A percentile compares a stretch with the other conserved stretches of the same genome.
phyloP scores from a whole-genome alignment of 2,888 invertebrate genomes.

The Patella pellucida region DNA sequence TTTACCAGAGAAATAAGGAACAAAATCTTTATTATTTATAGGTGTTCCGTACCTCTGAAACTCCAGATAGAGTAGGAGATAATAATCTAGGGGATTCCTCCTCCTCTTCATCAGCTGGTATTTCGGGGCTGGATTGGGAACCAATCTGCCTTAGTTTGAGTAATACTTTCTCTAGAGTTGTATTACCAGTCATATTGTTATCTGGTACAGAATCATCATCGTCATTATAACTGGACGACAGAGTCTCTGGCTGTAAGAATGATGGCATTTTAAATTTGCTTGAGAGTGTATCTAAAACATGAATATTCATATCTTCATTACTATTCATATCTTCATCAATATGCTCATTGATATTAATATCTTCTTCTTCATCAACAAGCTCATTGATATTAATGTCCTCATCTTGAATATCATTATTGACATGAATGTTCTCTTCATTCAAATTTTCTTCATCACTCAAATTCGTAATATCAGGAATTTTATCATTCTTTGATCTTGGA shows the following conservation, averaged over 20 bases:
- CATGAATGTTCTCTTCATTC: neutral
- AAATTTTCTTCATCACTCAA: too few relatives aligned
- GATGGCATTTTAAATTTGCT: too few relatives aligned
- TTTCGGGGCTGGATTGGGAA: constrained; percentile 16
- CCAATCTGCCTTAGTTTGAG: constrained; percentile 31
- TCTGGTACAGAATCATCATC: neutral
- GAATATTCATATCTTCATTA: neutral
- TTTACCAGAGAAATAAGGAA: too few relatives aligned
- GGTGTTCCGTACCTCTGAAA: constrained; percentile 38
- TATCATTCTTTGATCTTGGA: too few relatives aligned
- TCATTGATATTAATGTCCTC: neutral
- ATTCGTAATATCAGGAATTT: too few relatives aligned
- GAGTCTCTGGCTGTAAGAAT: neutral
- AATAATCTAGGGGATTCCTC: constrained; percentile 39
- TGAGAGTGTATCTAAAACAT: neutral
- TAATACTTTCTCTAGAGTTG: constrained; percentile 34
- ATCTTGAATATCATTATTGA: neutral
- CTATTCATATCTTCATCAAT: neutral
- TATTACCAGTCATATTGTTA: constrained; percentile 24
- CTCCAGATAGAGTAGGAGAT: constrained; percentile 49
- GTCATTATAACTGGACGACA: neutral
- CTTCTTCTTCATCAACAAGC: too few relatives aligned
- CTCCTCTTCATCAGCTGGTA: constrained; percentile 8
- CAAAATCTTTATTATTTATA: too few relatives aligned
- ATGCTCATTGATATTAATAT: neutral